Base-by-base conservation (phyloP, 2,888 invertebrate genomes). In the Pristionchus exspectatus region DNA sequence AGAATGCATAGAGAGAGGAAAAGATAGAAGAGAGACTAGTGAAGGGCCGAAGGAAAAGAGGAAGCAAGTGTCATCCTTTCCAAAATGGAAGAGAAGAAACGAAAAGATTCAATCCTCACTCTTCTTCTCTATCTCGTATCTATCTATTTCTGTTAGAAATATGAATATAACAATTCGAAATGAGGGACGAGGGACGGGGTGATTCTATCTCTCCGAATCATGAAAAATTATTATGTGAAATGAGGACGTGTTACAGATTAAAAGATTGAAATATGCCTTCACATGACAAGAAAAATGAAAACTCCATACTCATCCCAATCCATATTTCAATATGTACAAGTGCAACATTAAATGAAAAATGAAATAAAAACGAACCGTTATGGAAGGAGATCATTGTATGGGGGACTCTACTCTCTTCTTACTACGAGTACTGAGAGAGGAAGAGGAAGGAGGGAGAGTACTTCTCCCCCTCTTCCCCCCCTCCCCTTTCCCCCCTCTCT, bases 1-100 rank as follows among this genome's bases (percentile, higher is more conserved):
- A 38, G 74, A 77, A 74, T 87, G 83, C 66, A 27, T 2, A 72
- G 66, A 87, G 90, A 90, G 74, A 89, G 85, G 27, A 63, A 85
- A 89, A 66, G 69, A 89, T 63, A 89, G 89, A 27, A 59, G 74
- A 18, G 66, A 56, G 86, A 66, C 63, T 54, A 33, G 56, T 84
- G 84, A 56, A 56, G 84, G 66, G 56, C 30, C 77, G 59, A 59
- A 59, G 38, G 5, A 5, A 38, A n/a, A n/a, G 16, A 24, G 77
- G 44, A 50, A 50, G 44, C 44, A 50, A 74, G 74, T 77, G 44
- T 44, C 77, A 77, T 77, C 77, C 24, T 30, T 74, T 74, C 74
- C 21, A 18, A 30, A 14, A 16, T 74, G 30, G 66, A 66, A 44
- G 30, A 83, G 50, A 54, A 21, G 56, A 30, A 86, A 54, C 12